Conservation (phyloP, 2,797 vertebrate species). For the Pristis pectinata region DNA sequence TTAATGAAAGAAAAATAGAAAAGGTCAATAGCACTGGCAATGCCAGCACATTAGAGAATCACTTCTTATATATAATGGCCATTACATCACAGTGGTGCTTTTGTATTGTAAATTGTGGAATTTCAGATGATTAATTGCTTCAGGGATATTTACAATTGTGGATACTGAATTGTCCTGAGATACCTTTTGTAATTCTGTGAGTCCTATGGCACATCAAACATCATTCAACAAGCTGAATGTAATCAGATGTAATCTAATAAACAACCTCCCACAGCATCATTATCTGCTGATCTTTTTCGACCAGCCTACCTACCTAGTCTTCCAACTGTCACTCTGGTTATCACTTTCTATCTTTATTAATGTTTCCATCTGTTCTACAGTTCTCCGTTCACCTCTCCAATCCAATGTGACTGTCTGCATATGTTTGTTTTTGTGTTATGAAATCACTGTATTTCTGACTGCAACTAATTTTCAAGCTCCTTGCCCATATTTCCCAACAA, state of each 20-base stretch:
- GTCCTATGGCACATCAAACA: background rate
- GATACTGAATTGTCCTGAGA: background rate
- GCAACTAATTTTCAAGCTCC: background rate
- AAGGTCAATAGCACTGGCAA: background rate
- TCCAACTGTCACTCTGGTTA: background rate
- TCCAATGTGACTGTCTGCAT: background rate
- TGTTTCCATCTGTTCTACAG: background rate
- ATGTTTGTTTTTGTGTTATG: background rate
- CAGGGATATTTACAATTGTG: background rate
- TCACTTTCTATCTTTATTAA: slow-evolving; percentile 13
- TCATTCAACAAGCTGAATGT: background rate
- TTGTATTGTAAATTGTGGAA: background rate
- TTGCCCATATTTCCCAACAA: background rate
- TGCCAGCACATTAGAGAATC: background rate
- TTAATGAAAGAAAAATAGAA: background rate
- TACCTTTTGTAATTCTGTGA: background rate
- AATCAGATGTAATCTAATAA: background rate
- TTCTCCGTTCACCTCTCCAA: background rate
- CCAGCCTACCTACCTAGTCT: background rate
- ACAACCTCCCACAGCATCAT: background rate
- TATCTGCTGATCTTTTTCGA: background rate
- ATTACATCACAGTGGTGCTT: background rate
- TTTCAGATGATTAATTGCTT: background rate
- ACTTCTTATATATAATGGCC: background rate
- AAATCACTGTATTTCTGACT: background rate